Percentiles rank a stretch among this genome's conserved stretches.
Evolutionary conservation across 2,888 invertebrate species (phyloP).

Genomic region (Oscheius sp.): DNA sequence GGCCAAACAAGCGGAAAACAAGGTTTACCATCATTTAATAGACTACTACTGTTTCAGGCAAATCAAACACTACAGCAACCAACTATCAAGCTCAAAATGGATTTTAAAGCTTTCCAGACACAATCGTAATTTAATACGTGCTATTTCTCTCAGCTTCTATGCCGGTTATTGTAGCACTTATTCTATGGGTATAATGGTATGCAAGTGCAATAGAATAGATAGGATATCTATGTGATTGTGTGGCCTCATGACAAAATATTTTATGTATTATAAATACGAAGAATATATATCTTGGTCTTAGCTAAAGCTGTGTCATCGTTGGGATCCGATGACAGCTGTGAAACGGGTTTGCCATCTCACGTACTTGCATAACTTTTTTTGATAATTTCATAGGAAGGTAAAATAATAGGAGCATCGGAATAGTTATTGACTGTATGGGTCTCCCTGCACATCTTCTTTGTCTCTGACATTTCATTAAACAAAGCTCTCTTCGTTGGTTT

Average conservation of each 20-base stretch:
- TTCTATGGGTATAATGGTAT: constrained; percentile 25
- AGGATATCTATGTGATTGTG: constrained; percentile 11
- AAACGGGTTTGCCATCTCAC: too few species aligned
- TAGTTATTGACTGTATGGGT: too few species aligned
- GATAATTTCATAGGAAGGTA: too few species aligned
- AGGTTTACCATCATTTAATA: constrained; percentile 29
- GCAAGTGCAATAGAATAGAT: constrained; percentile 20
- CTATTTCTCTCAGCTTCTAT: constrained; percentile 19
- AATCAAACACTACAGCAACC: constrained; percentile 51
- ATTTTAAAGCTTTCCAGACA: constrained; percentile 54
- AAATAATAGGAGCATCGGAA: too few species aligned
- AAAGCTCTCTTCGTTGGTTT: too few species aligned
- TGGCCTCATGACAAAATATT: constrained; percentile 7
- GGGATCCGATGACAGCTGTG: too few species aligned
- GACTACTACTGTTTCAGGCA: constrained; percentile 6
- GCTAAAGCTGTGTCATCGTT: too few species aligned
- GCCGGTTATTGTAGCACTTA: constrained; percentile 23
- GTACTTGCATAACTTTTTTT: too few species aligned
- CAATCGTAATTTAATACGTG: constrained; percentile 5
- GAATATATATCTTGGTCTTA: too few species aligned
- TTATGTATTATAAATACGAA: neutral
- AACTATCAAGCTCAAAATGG: constrained; percentile 62
- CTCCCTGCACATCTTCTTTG: too few species aligned
- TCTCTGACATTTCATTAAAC: too few species aligned
- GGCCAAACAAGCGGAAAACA: constrained; percentile 39